Evolutionary conservation across 2,888 invertebrate species (phyloP).

Genomic region (Euplexia lucipara): DNA sequence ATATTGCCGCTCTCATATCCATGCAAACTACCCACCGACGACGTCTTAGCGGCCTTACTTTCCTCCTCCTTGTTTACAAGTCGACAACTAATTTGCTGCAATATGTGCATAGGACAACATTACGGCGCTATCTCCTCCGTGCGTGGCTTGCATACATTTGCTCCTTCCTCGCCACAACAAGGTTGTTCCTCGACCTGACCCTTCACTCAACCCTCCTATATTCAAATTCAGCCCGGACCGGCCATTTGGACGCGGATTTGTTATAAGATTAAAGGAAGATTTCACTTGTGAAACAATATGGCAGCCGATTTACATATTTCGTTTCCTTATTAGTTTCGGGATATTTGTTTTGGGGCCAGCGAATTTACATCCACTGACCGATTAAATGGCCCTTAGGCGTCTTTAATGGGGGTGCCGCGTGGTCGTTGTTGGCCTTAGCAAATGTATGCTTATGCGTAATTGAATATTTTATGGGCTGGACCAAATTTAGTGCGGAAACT

Average conservation of each 20-base stretch:
- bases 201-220: conserved; percentile 87
- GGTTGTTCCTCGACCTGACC: conserved; percentile 82
- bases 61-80: conserved; percentile 89
- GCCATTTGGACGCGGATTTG: conserved; percentile 91
- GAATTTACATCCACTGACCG: conserved; percentile 91
- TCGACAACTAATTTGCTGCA: conserved; percentile 91
- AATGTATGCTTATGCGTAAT: conserved; percentile 91
- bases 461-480: conserved; percentile 90
- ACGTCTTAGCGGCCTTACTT: conserved; percentile 89
- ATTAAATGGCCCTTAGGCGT: conserved; percentile 91
- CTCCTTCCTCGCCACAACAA: conserved; percentile 83
- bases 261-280: conserved; percentile 92
- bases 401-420: conserved; percentile 91
- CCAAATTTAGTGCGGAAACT: conserved; percentile 85
- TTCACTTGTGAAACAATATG: conserved; percentile 91
- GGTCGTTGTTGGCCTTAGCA: conserved; percentile 90
- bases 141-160: conserved; percentile 91
- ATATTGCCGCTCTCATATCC: conserved; percentile 91
- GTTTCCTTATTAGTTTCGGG: conserved; percentile 91
- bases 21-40: conserved; percentile 90
- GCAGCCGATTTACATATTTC: conserved; percentile 91
- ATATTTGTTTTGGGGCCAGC: conserved; percentile 90
- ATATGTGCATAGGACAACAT: conserved; percentile 91
- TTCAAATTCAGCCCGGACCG: conserved; percentile 89
- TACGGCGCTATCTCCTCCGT: conserved; percentile 88